phyloP scores from a whole-genome alignment of 2,797 vertebrate species.

The Galaxias olidus region DNA sequence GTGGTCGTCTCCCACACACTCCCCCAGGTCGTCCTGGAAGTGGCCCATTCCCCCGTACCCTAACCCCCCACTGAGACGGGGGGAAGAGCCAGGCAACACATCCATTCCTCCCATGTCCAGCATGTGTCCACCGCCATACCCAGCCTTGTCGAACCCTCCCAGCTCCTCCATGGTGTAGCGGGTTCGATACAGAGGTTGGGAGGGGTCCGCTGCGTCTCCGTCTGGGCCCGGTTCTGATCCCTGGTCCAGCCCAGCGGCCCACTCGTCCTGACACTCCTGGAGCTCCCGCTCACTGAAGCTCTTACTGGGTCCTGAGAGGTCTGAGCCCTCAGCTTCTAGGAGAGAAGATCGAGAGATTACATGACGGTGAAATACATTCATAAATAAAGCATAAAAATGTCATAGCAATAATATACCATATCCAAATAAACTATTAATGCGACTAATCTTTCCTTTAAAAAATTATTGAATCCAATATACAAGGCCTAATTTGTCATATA shows the following conservation, averaged over 20 bases:
- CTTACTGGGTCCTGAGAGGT: constrained; percentile 61
- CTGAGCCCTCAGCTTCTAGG: constrained; percentile 54
- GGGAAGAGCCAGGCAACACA: constrained; percentile 58
- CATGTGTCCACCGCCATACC: constrained; percentile 56
- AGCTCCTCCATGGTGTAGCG: constrained; percentile 68
- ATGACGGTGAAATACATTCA: no score
- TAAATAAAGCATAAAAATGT: no score
- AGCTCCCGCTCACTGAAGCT: constrained; percentile 62
- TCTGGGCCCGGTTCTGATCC: constrained; percentile 53
- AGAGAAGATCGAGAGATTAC: no score
- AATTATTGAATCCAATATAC: no score
- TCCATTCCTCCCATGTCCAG: constrained; percentile 66
- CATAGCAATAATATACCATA: no score
- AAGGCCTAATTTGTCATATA: no score
- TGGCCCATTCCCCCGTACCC: constrained; percentile 53
- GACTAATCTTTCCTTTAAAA: no score
- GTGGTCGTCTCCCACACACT: constrained; percentile 47
- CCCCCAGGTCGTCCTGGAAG: constrained; percentile 56
- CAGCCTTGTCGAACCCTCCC: constrained; percentile 58
- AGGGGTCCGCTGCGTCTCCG: constrained; percentile 45
- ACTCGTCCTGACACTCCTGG: constrained; percentile 64
- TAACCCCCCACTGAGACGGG: constrained; percentile 54
- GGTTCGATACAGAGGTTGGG: constrained; percentile 63
- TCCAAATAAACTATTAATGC: no score
- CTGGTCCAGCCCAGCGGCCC: constrained; percentile 63